Evolutionary conservation across 2,888 invertebrate species (phyloP).

Genomic region (Drepana falcataria): DNA sequence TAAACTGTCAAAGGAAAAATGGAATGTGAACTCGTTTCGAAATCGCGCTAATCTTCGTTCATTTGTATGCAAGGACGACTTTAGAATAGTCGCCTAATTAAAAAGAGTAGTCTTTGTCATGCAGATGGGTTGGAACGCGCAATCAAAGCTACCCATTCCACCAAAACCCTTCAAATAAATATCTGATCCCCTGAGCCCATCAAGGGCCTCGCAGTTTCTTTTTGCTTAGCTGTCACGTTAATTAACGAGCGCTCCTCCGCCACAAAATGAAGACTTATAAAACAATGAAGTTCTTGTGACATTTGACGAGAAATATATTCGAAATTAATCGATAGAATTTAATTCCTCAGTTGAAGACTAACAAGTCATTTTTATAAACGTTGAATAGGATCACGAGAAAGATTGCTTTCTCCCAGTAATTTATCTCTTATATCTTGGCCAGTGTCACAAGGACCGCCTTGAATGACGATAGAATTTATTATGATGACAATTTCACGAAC

Average conservation of each 20-base stretch:
- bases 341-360: background rate
- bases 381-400: background rate
- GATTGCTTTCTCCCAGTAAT: background rate
- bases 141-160: conserved; percentile 47
- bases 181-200: conserved; percentile 24
- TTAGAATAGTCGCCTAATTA: conserved; percentile 63
- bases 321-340: background rate
- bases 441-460: background rate
- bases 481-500: conserved; percentile 14
- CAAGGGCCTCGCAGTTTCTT: conserved; percentile 28
- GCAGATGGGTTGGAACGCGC: conserved; percentile 52
- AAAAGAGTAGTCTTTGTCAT: conserved; percentile 66
- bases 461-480: background rate
- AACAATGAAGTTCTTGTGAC: conserved; percentile 19
- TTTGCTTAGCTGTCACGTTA: conserved; percentile 24
- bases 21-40: conserved; percentile 31
- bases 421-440: background rate
- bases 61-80: conserved; percentile 57
- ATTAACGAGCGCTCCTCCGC: conserved; percentile 26
- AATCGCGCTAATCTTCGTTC: conserved; percentile 51
- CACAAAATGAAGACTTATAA: conserved; percentile 28
- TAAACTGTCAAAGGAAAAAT: conserved; percentile 44
- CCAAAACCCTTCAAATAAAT: conserved; percentile 50
- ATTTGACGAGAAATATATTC: background rate
- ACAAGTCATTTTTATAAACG: background rate